Evolutionary conservation across 2,113 vertebrate species (phyloP), one percentile per base, ranked within the genome.

Genomic region (Xiphophorus maculatus): DNA sequence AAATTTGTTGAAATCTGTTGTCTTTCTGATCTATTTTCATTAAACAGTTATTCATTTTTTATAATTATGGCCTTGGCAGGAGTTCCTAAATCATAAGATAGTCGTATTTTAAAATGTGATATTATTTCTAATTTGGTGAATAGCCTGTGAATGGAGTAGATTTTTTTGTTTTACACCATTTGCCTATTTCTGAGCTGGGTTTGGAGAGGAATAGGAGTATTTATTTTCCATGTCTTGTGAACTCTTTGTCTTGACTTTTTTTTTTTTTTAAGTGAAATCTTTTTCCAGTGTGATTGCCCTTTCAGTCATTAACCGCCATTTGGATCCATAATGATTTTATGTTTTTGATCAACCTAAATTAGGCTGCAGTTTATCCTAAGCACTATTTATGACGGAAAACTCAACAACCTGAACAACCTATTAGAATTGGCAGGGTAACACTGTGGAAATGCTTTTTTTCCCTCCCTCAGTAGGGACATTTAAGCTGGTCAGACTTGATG

Each of bases 291-390:
- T 69, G 62, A 75, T 22, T 58, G n/a, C 48, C 40, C 72, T 75
- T 77, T 77, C 86, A 86, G 82, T 28, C 72, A 74, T 63, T 29
- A 71, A 61, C 68, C 80, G 77, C 71, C 77, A 75, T 69, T 37
- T 68, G 29, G 28, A 63, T 74, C 72, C 72, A n/a, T n/a, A 11
- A n/a, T n/a, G 25, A 25, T 25, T 54, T 19, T 58, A n/a, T n/a
- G 25, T 58, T 22, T 58, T n/a, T 2, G 25, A 58, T 17, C 22
- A 58, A n/a, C 44, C 17, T 48, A 48, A 48, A 48, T 48, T 48
- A 17, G 5, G 17, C 17, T 19, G 44, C 44, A 17, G 4, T 48
- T 19, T 48, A 48, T 48, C 15, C 14, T 19, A 48, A 48, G 17
- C 44, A 48, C 44, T 17, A 48, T 48, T 48, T 48, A 17, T 48